Conservation (phyloP, 2,797 vertebrate species). For the Phylloscopus collybita region DNA sequence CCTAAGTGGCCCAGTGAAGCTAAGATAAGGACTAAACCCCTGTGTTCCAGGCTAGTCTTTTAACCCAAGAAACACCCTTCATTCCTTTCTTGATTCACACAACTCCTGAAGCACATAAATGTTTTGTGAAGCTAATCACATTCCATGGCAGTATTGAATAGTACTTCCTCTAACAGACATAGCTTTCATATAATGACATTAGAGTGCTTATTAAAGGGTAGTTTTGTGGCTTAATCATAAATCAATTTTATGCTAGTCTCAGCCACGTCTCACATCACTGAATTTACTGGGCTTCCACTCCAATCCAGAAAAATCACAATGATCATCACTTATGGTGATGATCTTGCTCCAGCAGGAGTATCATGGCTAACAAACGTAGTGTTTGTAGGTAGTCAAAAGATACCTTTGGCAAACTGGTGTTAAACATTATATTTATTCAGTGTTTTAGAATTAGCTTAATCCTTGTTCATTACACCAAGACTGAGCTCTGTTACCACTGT, state of each 20-base stretch:
- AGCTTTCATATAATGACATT: background rate
- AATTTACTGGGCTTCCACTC: background rate
- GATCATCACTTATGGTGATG: background rate
- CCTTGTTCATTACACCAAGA: background rate
- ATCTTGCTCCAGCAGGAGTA: background rate
- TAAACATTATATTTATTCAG: background rate
- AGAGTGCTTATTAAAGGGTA: background rate
- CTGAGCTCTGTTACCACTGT: background rate
- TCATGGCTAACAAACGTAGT: background rate
- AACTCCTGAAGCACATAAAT: background rate
- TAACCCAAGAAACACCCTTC: background rate
- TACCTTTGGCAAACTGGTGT: background rate
- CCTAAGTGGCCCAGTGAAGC: background rate
- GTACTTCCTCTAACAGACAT: background rate
- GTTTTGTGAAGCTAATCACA: background rate
- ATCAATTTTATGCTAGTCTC: background rate
- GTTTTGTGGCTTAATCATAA: background rate
- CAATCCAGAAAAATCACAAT: background rate
- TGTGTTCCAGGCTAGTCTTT: background rate
- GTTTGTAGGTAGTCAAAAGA: background rate
- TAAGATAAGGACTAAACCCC: background rate
- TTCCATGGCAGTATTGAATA: background rate
- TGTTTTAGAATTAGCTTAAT: background rate
- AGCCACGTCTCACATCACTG: background rate
- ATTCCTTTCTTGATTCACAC: background rate